These are phyloP conservation scores for Phrynosoma platyrhinos DNA, from an alignment of 2,113 vertebrate species.

Conservation along the genomic window DNA sequence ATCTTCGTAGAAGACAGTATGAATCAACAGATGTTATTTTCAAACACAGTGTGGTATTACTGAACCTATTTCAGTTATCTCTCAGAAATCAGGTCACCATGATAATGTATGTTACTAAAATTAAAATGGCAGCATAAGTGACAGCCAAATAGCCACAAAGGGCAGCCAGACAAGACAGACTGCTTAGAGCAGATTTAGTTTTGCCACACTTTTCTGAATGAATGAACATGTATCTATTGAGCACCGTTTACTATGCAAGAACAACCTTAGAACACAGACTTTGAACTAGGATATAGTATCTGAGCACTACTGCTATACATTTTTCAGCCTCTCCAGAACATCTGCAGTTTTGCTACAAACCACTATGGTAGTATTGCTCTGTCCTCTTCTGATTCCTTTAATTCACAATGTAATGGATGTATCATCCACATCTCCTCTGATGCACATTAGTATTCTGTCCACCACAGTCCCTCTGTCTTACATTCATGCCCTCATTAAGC, in stretches of 20 bases:
- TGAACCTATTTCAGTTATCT: constrained; percentile 6
- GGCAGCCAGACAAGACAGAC: not conserved
- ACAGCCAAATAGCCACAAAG: not conserved
- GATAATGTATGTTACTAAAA: constrained; percentile 24
- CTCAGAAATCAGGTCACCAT: constrained; percentile 33
- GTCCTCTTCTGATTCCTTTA: too few species aligned
- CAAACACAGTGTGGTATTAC: constrained; percentile 8
- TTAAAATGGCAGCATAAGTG: constrained; percentile 11
- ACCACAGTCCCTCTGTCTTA: not conserved
- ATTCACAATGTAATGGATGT: too few species aligned
- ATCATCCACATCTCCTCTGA: too few species aligned
- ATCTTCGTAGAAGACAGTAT: not conserved
- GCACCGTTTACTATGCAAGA: not conserved
- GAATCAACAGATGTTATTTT: constrained; percentile 39
- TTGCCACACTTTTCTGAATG: constrained; percentile 15
- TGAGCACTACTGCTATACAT: too few species aligned
- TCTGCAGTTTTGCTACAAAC: too few species aligned
- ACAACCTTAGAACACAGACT: not conserved
- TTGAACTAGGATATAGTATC: not conserved
- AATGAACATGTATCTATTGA: constrained; percentile 10
- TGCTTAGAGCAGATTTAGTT: not conserved
- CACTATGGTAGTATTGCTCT: too few species aligned
- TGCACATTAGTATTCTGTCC: not conserved
- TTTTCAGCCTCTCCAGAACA: too few species aligned
- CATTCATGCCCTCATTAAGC: not conserved